These are phyloP conservation scores for Melieria picta DNA, from an alignment of 2,888 invertebrate species.

Conservation along the genomic window DNA sequence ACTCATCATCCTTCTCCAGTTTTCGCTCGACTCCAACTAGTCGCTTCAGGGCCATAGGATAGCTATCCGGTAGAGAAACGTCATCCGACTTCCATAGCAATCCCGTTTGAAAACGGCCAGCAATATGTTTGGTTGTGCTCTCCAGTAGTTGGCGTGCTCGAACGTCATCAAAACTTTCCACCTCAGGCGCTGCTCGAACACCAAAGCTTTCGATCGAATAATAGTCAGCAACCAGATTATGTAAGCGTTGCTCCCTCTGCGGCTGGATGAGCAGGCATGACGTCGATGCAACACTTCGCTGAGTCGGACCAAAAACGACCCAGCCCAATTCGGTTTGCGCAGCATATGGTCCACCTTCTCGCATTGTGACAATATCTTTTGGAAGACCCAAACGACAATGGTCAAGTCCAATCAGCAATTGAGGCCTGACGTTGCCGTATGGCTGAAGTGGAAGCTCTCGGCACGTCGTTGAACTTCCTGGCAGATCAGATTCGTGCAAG, in stretches of 20 bases:
- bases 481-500: too few species aligned
- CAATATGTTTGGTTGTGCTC: slow-evolving; percentile 16
- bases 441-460: too few species aligned
- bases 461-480: too few species aligned
- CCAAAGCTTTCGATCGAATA: slow-evolving; percentile 30
- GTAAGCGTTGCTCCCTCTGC: slow-evolving; percentile 8
- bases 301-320: slow-evolving; percentile 36
- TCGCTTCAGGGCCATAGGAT: slow-evolving; percentile 27
- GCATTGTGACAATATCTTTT: neutral
- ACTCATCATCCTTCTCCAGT: slow-evolving; percentile 18
- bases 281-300: neutral
- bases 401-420: slow-evolving; percentile 3
- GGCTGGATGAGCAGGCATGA: slow-evolving; percentile 21
- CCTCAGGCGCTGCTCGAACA: slow-evolving; percentile 13
- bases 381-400: slow-evolving; percentile 1
- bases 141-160: slow-evolving; percentile 21
- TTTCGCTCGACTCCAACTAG: slow-evolving; percentile 27
- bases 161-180: slow-evolving; percentile 17
- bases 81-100: slow-evolving; percentile 29
- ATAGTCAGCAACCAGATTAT: slow-evolving; percentile 24
- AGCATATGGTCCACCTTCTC: slow-evolving; percentile 34
- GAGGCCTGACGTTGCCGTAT: too few species aligned
- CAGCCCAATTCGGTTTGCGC: slow-evolving; percentile 39
- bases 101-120: slow-evolving; percentile 36
- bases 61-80: slow-evolving; percentile 28